Evolutionary conservation across 2,888 invertebrate species (phyloP), one percentile per base, ranked within the genome.

Genomic region (Myopa testacea): DNA sequence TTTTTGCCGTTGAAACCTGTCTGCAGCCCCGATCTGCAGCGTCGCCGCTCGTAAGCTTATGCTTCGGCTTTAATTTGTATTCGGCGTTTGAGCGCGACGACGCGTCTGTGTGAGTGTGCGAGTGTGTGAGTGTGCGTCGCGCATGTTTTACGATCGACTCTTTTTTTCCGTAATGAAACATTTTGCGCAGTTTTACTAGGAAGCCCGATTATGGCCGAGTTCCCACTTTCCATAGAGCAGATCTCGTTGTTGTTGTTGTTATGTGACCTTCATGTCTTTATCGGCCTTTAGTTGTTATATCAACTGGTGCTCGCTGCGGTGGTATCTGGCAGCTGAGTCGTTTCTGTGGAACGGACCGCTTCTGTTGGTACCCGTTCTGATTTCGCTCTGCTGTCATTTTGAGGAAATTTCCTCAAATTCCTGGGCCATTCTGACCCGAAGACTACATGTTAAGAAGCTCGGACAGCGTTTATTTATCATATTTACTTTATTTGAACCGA

Each of bases 141-240:
- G 19, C 45, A 4, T 40, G 38, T 37, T 67, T 62, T 69, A 63
- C 8, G 60, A 5, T 52, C 34, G 16, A 37, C 8, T 63, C 34
- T 62, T 71, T 71, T 16, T 76, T 45, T 45, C 6, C 45, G 10
- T 45, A 45, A 45, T 45, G 45, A 45, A 4, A 37, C 26, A 58
- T 16, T 75, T 62, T 50, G 45, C 38, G 10, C 62, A 14, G n/a
- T 14, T 62, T 55, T 26, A 63, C 37, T 19, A 58, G 50, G 55
- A 65, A 74, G 55, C 19, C 45, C 40, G 72, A n/a, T 76, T 75
- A 55, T 60, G 37, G 52, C 26, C 26, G 40, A 3, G 26, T 50
- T 26, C 67, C 45, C 73, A 0, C 19, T 86, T 87, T 86, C 82
- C 87, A 85, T 87, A 87, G 86, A 86, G 67, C 60, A 19, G 60